Evolutionary conservation across 2,888 invertebrate genomes (phyloP), one percentile per base, ranked within the genome.

Genomic region (Chloroclysta siterata): DNA sequence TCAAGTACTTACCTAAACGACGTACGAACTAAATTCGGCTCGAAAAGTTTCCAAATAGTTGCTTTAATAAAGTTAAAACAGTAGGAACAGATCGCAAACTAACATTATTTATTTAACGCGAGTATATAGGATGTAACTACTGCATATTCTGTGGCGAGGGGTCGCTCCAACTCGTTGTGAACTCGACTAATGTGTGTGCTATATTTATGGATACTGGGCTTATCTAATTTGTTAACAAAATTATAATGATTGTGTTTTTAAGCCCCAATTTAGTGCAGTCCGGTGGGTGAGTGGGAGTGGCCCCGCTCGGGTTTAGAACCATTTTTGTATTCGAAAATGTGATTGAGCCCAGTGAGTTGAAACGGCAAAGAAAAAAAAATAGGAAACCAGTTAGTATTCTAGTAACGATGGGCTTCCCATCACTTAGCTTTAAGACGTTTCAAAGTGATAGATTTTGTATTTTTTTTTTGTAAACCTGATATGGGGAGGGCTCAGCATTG

Each of bases 51-150:
- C 48, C 11, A 14, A 57, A 51, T 53, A 53, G 60, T 63, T 53
- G 55, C 54, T 61, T 48, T 52, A 68, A 69, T 65, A 66, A 62
- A 69, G 69, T 71, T 69, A 63, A 62, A 69, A 65, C 61, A 65
- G 60, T 54, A 52, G 8, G 29, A 54, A 69, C 63, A 63, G 64
- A 67, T 65, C 63, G 62, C 54, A 39, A 65, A 68, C 59, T 65
- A 61, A 57, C 59, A 61, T 69, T 67, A 70, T 71, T 68, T 70
- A 66, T 66, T 66, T 54, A 62, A 53, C 53, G 54, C 36, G 65
- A 47, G 55, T 58, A 53, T 10, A 39, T 28, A 13, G 17, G 46
- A 10, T 29, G 28, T 14, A 11, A 5, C 39, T 41, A 13, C 17
- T 5, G 36, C 15, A 29, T 28, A 33, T 7, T 33, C 33, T 33